Conservation (phyloP, 2,113 vertebrate genomes). For the Pomatostomus ruficeps region DNA sequence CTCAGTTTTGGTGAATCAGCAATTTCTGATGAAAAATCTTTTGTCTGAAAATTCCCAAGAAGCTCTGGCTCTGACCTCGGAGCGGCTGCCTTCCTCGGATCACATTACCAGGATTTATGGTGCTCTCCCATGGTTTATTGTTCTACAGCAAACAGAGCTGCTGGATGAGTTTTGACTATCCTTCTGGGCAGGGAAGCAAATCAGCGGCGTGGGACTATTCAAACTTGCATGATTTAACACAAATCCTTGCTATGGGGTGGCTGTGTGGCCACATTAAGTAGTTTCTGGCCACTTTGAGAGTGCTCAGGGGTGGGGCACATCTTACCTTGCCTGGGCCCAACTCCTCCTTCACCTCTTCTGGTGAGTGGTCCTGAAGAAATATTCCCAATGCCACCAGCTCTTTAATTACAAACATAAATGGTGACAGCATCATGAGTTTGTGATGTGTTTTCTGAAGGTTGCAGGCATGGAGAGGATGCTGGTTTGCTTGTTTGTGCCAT, state of each 20-base stretch:
- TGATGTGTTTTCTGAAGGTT: not conserved
- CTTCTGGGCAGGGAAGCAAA: not conserved
- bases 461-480: not conserved
- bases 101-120: conserved; percentile 41
- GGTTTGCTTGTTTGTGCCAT: not conserved
- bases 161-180: conserved; percentile 11
- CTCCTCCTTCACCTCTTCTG: not conserved
- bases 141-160: not conserved
- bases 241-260: not conserved
- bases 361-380: not conserved
- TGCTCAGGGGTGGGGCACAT: not conserved
- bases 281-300: not conserved
- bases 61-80: not conserved
- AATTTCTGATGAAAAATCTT: conserved; percentile 59
- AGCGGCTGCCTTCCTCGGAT: not conserved
- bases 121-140: conserved; percentile 32
- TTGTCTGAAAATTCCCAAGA: conserved; percentile 43
- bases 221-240: not conserved
- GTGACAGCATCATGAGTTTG: not conserved
- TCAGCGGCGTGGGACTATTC: fast-evolving
- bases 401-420: not conserved
- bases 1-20: conserved; percentile 41
- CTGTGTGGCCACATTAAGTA: not conserved
- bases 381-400: not conserved
- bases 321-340: not conserved